Percentiles rank a stretch among this genome's conserved stretches.
These are phyloP conservation scores for Conus betulinus DNA, from an alignment of 1,140 invertebrate genomes.

Conservation along the genomic window DNA sequence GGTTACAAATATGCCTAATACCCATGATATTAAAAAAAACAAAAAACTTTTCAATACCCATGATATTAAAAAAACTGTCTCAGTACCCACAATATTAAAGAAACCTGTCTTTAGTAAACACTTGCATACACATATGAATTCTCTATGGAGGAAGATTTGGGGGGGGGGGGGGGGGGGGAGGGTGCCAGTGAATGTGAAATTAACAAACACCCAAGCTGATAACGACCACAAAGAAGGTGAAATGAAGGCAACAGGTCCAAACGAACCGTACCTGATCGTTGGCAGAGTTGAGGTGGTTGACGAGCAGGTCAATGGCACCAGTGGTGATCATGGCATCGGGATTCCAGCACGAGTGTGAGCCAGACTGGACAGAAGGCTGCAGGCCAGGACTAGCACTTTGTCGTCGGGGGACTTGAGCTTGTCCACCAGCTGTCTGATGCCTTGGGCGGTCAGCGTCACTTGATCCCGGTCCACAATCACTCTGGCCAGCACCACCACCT, in stretches of 20 bases:
- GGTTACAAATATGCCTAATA: too few relatives aligned
- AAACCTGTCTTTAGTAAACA: too few relatives aligned
- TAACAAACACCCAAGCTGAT: too few relatives aligned
- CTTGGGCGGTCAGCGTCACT: constrained; percentile 71
- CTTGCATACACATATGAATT: background rate
- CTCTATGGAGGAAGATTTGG: too few relatives aligned
- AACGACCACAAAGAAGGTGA: background rate
- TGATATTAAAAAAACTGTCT: too few relatives aligned
- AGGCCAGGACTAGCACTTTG: constrained; percentile 69
- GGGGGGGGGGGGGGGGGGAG: too few relatives aligned
- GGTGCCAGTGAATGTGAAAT: too few relatives aligned
- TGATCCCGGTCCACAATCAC: constrained; percentile 73
- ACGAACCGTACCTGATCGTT: constrained; percentile 59
- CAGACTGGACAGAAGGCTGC: constrained; percentile 72
- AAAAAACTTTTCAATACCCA: too few relatives aligned
- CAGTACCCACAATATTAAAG: too few relatives aligned
- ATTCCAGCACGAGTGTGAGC: constrained; percentile 75
- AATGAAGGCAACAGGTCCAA: background rate
- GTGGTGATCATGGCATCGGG: constrained; percentile 75
- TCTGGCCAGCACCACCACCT: constrained; percentile 74
- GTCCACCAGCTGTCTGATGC: constrained; percentile 68
- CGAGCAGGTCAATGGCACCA: constrained; percentile 70
- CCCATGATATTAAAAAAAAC: too few relatives aligned
- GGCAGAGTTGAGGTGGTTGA: constrained; percentile 59
- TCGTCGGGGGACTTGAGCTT: constrained; percentile 66